Percentiles rank a stretch among this genome's conserved stretches.
phyloP scores from a whole-genome alignment of 2,888 invertebrate species.

The Parnassius smintheus region DNA sequence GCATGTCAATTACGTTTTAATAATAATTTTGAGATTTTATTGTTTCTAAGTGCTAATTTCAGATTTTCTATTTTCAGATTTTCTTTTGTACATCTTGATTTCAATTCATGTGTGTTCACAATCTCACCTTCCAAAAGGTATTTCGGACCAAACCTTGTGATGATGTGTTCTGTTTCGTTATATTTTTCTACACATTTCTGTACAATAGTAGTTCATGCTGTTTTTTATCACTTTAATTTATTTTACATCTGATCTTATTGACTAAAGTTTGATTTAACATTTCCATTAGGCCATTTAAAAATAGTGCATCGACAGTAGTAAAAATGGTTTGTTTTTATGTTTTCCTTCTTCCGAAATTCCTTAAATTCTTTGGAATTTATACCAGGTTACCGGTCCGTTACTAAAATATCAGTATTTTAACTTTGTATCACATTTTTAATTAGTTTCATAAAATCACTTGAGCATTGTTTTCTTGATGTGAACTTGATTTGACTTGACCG shows the following conservation, averaged over 20 bases:
- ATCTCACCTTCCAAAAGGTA: constrained; percentile 20
- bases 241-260: no score
- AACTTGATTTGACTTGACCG: constrained; percentile 32
- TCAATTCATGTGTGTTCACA: neutral
- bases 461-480: constrained; percentile 37
- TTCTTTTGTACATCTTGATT: no score
- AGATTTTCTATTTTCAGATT: no score
- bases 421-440: constrained; percentile 25
- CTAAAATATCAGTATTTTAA: constrained; percentile 1
- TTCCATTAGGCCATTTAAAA: no score
- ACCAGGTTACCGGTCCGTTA: constrained; percentile 30
- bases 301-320: constrained; percentile 35
- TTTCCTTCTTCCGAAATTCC: constrained; percentile 22
- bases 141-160: constrained; percentile 37
- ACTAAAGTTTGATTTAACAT: no score
- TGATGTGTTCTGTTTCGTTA: constrained; percentile 41
- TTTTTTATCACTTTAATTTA: no score
- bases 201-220: constrained; percentile 35
- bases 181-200: constrained; percentile 40
- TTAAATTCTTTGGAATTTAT: constrained; percentile 32
- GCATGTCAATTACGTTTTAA: no score
- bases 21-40: no score
- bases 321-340: constrained; percentile 32
- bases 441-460: constrained; percentile 16
- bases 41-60: no score